A percentile compares a stretch with the other conserved stretches of the same genome.
These are phyloP conservation scores for Thelaira solivaga DNA, from an alignment of 2,888 invertebrate species.

Conservation along the genomic window DNA sequence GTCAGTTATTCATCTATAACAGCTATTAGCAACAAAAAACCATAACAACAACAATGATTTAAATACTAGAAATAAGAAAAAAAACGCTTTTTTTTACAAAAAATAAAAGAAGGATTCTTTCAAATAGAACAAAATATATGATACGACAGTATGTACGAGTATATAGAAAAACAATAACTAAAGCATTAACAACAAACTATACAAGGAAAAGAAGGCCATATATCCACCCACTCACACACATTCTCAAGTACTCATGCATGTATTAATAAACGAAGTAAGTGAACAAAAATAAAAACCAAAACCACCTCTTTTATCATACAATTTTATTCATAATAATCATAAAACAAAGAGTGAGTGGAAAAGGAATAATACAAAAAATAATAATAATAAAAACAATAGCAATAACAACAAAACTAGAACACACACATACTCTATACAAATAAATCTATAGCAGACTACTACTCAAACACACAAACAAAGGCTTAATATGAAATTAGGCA, in stretches of 20 bases:
- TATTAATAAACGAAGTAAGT: background rate
- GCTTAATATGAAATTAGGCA: constrained; percentile 19
- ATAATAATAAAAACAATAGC: too few species aligned
- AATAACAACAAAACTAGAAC: constrained; percentile 24
- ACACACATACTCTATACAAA: constrained; percentile 6
- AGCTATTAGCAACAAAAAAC: background rate
- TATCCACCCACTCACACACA: background rate
- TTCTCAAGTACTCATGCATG: background rate
- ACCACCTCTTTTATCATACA: constrained; percentile 17
- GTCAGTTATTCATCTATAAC: background rate
- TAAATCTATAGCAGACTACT: background rate
- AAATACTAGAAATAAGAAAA: constrained; percentile 15
- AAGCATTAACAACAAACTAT: constrained; percentile 16
- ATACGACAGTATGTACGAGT: too few species aligned
- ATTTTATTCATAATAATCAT: constrained; percentile 1
- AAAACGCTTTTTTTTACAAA: constrained; percentile 6
- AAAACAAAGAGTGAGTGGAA: constrained; percentile 20
- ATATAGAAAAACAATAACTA: constrained; percentile 32
- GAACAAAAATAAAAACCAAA: background rate
- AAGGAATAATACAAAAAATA: constrained; percentile 4
- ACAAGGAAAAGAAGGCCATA: background rate
- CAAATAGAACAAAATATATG: constrained; percentile 1
- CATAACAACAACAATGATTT: constrained; percentile 8
- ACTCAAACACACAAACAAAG: background rate
- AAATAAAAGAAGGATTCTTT: constrained; percentile 5